These are phyloP conservation scores for Candidula unifasciata DNA, from an alignment of 2,888 invertebrate genomes.

Conservation along the genomic window DNA sequence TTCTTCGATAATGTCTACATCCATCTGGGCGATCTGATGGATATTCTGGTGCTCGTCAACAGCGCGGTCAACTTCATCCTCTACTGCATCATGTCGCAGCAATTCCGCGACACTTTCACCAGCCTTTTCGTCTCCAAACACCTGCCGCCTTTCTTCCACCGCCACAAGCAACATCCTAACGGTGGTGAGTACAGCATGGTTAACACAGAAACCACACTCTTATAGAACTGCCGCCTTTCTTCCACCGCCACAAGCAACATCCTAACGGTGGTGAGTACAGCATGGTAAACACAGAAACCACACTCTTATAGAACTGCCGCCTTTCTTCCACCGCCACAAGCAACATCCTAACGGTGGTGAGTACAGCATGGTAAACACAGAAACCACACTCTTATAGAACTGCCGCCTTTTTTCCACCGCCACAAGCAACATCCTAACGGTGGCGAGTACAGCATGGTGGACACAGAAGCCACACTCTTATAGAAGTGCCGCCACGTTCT, in stretches of 20 bases:
- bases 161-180: slow-evolving; percentile 47
- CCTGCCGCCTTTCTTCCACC: slow-evolving; percentile 49
- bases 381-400: slow-evolving; percentile 67
- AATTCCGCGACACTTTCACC: slow-evolving; percentile 85
- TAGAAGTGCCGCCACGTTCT: too few relatives aligned
- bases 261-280: slow-evolving; percentile 58
- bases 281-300: slow-evolving; percentile 68
- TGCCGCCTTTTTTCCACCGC: slow-evolving; percentile 48
- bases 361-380: slow-evolving; percentile 67
- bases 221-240: slow-evolving; percentile 57
- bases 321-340: slow-evolving; percentile 49
- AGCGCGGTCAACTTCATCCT: slow-evolving; percentile 95
- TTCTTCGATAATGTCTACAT: slow-evolving; percentile 83
- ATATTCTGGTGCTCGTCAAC: slow-evolving; percentile 92
- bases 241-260: slow-evolving; percentile 47
- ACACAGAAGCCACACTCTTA: slow-evolving; percentile 69
- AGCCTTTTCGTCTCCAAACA: slow-evolving; percentile 65
- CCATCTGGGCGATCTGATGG: slow-evolving; percentile 86
- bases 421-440: slow-evolving; percentile 50
- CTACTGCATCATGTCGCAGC: slow-evolving; percentile 95
- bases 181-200: slow-evolving; percentile 62
- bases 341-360: slow-evolving; percentile 51
- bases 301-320: slow-evolving; percentile 62
- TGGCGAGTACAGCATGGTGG: slow-evolving; percentile 62
- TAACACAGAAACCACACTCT: slow-evolving; percentile 69